Conservation (phyloP, 2,888 invertebrate genomes). For the Ctena decussata region DNA sequence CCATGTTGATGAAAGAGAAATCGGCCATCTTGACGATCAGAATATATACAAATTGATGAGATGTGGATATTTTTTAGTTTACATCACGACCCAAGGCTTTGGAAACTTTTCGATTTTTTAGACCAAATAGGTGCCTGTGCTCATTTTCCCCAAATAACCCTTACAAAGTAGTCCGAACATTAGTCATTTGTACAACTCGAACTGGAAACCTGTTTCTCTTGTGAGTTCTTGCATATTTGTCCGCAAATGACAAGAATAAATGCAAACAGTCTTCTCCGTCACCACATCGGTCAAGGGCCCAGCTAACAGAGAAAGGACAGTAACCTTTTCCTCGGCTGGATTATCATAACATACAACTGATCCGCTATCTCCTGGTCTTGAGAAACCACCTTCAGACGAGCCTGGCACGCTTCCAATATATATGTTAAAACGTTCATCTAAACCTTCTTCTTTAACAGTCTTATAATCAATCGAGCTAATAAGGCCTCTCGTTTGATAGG, state of each 20-base stretch:
- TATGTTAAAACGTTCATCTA: background rate
- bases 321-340: background rate
- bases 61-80: too few relatives aligned
- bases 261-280: background rate
- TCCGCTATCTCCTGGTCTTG: background rate
- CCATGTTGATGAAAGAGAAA: too few relatives aligned
- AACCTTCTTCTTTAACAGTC: background rate
- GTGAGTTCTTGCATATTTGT: background rate
- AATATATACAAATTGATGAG: too few relatives aligned
- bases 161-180: too few relatives aligned
- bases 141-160: too few relatives aligned
- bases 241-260: background rate
- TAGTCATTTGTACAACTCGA: background rate
- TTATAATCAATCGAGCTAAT: background rate
- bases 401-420: background rate
- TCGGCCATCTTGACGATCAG: too few relatives aligned
- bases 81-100: too few relatives aligned
- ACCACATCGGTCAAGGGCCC: background rate
- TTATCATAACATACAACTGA: background rate
- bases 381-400: background rate
- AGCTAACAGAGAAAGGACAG: background rate
- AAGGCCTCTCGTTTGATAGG: background rate
- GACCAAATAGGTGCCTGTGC: too few relatives aligned
- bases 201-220: background rate
- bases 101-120: too few relatives aligned